phyloP scores from a whole-genome alignment of 2,113 vertebrate genomes.

The Ornithorhynchus anatinus region DNA sequence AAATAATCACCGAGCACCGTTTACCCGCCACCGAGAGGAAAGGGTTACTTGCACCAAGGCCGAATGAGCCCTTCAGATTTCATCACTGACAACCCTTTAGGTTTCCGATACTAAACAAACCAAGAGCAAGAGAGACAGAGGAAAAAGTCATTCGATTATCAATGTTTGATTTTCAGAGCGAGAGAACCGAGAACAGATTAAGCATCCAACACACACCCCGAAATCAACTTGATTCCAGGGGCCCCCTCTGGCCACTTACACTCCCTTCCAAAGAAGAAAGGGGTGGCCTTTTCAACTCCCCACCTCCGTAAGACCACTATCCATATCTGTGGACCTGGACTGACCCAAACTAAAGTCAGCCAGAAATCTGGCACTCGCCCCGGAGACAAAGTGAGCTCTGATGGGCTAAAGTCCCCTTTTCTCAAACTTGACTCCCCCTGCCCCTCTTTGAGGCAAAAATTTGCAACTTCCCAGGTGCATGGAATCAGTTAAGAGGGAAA shows the following conservation, averaged over 20 bases:
- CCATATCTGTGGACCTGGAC: conserved; percentile 51
- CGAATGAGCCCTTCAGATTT: conserved; percentile 67
- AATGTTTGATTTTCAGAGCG: conserved; percentile 30
- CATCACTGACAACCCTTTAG: conserved; percentile 70
- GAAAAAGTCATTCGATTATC: conserved; percentile 61
- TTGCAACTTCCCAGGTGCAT: too few relatives aligned
- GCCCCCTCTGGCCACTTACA: not conserved
- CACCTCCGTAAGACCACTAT: conserved; percentile 36
- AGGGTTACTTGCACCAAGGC: conserved; percentile 52
- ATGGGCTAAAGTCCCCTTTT: too few relatives aligned
- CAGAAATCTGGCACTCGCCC: too few relatives aligned
- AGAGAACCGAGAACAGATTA: conserved; percentile 40
- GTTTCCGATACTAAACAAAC: conserved; percentile 75
- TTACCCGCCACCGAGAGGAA: conserved; percentile 69
- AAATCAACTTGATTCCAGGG: not conserved
- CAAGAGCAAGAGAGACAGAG: conserved; percentile 71
- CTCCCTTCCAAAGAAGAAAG: conserved; percentile 1
- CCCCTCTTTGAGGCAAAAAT: too few relatives aligned
- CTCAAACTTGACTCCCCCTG: too few relatives aligned
- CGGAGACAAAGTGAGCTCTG: too few relatives aligned
- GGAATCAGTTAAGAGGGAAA: too few relatives aligned
- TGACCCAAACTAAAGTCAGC: too few relatives aligned
- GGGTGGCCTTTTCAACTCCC: conserved; percentile 14
- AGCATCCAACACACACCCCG: not conserved
- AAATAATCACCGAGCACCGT: conserved; percentile 70